These are phyloP conservation scores for Liposcelis brunnea DNA, from an alignment of 2,888 invertebrate species.

Conservation along the genomic window DNA sequence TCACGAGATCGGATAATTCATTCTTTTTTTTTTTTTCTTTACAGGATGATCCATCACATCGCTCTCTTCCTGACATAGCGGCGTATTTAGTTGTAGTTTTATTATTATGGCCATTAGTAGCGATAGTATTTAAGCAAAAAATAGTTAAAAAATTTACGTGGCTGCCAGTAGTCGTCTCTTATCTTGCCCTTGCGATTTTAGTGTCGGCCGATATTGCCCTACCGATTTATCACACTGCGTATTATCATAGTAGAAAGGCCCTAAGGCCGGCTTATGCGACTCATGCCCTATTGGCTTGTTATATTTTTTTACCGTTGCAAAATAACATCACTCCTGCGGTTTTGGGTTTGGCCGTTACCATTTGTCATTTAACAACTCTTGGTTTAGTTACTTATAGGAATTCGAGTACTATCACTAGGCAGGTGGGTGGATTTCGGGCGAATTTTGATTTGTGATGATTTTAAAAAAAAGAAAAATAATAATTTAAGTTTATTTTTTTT, in stretches of 20 bases:
- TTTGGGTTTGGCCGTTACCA: constrained; percentile 48
- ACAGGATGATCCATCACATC: constrained; percentile 21
- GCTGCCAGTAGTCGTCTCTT: constrained; percentile 28
- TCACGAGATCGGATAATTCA: too few species aligned
- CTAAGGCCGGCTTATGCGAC: constrained; percentile 53
- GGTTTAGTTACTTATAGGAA: constrained; percentile 36
- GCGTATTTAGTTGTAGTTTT: constrained; percentile 28
- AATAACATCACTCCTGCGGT: constrained; percentile 51
- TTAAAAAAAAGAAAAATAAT: too few species aligned
- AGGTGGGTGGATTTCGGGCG: constrained; percentile 25
- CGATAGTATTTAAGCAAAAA: constrained; percentile 30
- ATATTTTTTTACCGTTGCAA: constrained; percentile 68
- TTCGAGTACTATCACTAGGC: constrained; percentile 25
- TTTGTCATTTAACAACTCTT: constrained; percentile 42
- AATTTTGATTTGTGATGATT: too few species aligned
- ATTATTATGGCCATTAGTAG: constrained; percentile 28
- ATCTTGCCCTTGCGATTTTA: constrained; percentile 30
- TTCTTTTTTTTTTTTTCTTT: constrained; percentile 11
- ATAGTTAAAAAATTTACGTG: constrained; percentile 25
- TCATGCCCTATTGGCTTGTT: constrained; percentile 57
- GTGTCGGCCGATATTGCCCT: constrained; percentile 43
- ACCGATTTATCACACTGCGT: constrained; percentile 42
- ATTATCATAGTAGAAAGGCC: constrained; percentile 27
- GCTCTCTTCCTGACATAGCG: constrained; percentile 29
- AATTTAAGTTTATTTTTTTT: constrained; percentile 8